Conservation (phyloP, 2,113 vertebrate genomes). For the Pandion haliaetus region DNA sequence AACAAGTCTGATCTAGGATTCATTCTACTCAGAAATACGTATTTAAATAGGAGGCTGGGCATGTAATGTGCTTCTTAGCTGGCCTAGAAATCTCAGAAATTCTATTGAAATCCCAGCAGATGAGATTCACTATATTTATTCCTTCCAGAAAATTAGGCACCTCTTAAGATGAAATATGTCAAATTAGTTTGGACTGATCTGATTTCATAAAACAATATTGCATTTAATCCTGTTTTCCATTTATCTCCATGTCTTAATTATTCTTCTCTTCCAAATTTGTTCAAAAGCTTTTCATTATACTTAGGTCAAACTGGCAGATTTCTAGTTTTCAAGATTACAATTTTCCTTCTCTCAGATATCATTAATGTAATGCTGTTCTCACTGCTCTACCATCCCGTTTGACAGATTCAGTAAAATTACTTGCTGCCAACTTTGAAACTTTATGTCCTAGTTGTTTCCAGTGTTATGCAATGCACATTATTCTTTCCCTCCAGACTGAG, state of each 20-base stretch:
- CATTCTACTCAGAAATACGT: neutral
- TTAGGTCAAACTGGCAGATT: neutral
- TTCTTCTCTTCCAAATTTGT: neutral
- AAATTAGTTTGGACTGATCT: neutral
- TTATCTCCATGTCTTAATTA: constrained; percentile 4
- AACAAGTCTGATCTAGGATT: neutral
- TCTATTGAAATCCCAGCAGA: neutral
- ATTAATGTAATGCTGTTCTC: neutral
- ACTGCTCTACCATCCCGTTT: neutral
- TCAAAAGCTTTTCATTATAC: neutral
- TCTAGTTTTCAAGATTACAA: neutral
- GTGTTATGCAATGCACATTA: neutral
- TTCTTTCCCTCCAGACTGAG: neutral
- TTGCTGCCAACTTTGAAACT: neutral
- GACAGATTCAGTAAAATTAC: neutral
- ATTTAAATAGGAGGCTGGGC: neutral
- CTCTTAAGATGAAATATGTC: neutral
- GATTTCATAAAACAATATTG: neutral
- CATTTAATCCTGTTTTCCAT: neutral
- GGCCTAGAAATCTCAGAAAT: neutral
- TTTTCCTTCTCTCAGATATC: neutral
- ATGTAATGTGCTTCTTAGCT: neutral
- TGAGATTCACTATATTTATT: neutral
- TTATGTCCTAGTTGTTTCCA: neutral
- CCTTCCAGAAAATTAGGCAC: neutral